A percentile compares a stretch with the other conserved stretches of the same genome.
Conservation (phyloP, 2,888 invertebrate species). For the Eumerus sabulonum region DNA sequence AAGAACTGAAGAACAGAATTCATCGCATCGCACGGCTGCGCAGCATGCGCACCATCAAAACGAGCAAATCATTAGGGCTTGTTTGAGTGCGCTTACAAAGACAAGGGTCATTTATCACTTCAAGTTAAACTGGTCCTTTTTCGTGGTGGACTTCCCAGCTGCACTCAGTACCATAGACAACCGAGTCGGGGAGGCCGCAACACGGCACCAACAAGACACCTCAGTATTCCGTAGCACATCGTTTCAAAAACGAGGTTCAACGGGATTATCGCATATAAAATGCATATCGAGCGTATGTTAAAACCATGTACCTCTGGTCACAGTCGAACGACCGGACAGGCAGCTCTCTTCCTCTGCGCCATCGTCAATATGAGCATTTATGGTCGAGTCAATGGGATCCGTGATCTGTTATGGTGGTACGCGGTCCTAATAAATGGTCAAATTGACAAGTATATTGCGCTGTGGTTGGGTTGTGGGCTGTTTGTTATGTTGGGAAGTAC, state of each 20-base stretch:
- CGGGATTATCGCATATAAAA: constrained; percentile 59
- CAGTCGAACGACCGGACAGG: constrained; percentile 21
- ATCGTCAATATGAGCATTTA: constrained; percentile 54
- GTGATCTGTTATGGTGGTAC: constrained; percentile 32
- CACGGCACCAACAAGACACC: constrained; percentile 60
- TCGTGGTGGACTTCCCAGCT: constrained; percentile 23
- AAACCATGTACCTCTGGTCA: constrained; percentile 50
- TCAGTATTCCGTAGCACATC: constrained; percentile 40
- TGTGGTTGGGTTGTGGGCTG: constrained; percentile 1
- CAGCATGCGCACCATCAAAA: constrained; percentile 52
- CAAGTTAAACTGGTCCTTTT: constrained; percentile 60
- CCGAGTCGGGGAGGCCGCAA: constrained; percentile 29
- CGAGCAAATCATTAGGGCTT: constrained; percentile 68
- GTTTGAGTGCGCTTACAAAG: constrained; percentile 60
- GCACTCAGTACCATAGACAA: constrained; percentile 3
- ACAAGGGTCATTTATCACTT: constrained; percentile 64
- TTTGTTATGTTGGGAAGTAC: constrained; percentile 4
- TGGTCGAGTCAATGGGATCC: constrained; percentile 54
- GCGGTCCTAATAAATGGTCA: constrained; percentile 51
- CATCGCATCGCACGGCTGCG: constrained; percentile 44
- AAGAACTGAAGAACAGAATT: constrained; percentile 52
- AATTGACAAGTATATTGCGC: constrained; percentile 63
- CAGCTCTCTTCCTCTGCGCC: constrained; percentile 36
- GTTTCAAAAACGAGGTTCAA: constrained; percentile 57
- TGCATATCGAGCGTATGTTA: constrained; percentile 58